Conservation (phyloP, 2,113 vertebrate species). For the Sturnira hondurensis region DNA sequence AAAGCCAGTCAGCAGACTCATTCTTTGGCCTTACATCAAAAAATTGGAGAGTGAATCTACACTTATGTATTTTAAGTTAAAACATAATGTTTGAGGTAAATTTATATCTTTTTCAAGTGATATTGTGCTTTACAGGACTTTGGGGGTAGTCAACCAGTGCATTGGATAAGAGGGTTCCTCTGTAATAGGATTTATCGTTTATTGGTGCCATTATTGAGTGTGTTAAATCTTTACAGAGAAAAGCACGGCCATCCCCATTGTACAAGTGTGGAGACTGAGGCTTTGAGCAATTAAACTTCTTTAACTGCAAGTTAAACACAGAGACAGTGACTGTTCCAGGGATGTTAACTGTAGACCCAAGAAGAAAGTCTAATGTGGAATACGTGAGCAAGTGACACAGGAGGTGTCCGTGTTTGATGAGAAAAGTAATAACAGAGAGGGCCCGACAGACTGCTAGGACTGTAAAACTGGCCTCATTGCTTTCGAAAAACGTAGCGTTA, state of each 20-base stretch:
- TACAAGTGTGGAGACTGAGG: slow-evolving; percentile 33
- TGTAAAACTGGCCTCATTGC: neutral
- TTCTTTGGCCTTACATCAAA: slow-evolving; percentile 46
- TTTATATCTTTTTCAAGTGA: slow-evolving; percentile 50
- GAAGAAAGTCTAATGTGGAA: neutral
- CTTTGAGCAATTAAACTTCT: neutral
- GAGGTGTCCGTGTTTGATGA: neutral
- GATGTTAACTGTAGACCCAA: neutral
- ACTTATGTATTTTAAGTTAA: slow-evolving; percentile 61
- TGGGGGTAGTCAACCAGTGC: slow-evolving; percentile 27
- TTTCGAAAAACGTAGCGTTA: slow-evolving; percentile 7
- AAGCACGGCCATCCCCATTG: neutral
- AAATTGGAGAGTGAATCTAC: slow-evolving; percentile 36
- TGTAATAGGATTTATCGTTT: slow-evolving; percentile 46
- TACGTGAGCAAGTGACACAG: neutral
- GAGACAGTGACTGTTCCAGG: neutral
- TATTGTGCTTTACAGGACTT: slow-evolving; percentile 23
- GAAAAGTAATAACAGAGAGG: slow-evolving; percentile 8
- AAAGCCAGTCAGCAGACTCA: slow-evolving; percentile 50
- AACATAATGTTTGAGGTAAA: slow-evolving; percentile 56
- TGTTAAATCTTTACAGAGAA: slow-evolving; percentile 30
- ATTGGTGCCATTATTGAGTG: neutral
- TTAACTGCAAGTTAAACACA: neutral
- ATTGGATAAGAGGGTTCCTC: neutral
- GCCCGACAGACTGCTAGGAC: neutral